Evolutionary conservation across 2,888 invertebrate genomes (phyloP), one percentile per base, ranked within the genome.

Genomic region (Nymphalis polychloros): DNA sequence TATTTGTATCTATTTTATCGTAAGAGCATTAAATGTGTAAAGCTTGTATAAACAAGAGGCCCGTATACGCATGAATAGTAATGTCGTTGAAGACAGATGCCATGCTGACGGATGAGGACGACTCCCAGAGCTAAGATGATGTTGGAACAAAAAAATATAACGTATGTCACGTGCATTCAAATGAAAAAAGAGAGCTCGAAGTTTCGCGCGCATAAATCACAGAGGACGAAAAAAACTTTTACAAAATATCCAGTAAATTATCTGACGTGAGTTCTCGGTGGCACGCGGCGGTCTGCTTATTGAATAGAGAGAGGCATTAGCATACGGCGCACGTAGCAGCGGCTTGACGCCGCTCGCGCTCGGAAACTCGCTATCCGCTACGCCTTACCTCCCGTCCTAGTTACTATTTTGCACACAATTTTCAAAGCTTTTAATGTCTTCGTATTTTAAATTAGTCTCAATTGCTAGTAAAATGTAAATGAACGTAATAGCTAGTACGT

Each of bases 171-270:
- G 91, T 88, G 92, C 89, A 90, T 92, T 90, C 90, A 92, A 92
- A 92, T 92, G 91, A 90, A 92, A 91, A 41, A 92, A 90, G 89
- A 89, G 90, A 89, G 88, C 89, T 90, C 81, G 87, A 90, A 92
- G 90, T 92, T 92, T 90, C 86, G 86, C 88, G 90, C 87, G 87
- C 88, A 92, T 92, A 92, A 92, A 92, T 92, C 92, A 92, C 92
- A 86, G 90, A 89, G 85, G 90, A 88, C 87, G 89, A 91, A 92
- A 92, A 91, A 92, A 92, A 92, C 86, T 92, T 92, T 90, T 90
- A 92, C 92, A 92, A 92, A 92, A 92, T 92, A 92, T 90, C 90
- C 90, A 92, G 92, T 91, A 92, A 92, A 92, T 92, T 92, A 92
- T 92, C 91, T 90, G 90, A 91, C 92, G 92, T 91, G 92, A 91